Conservation (phyloP, 2,113 vertebrate species). For the Mus musculus region DNA sequence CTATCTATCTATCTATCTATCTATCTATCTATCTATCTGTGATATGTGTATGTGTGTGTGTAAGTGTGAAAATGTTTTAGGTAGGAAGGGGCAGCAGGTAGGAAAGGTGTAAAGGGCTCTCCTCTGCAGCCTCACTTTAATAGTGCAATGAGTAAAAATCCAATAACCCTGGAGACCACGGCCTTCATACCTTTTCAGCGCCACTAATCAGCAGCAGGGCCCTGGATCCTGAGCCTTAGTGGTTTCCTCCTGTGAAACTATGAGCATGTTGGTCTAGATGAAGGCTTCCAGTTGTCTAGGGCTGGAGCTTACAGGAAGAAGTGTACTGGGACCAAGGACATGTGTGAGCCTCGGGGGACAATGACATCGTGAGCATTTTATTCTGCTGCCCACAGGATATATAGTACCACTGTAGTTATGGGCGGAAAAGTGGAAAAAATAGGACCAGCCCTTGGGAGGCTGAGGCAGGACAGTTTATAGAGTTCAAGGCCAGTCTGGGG, state of each 20-base stretch:
- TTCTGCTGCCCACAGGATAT: not conserved
- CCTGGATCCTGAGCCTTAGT: not conserved
- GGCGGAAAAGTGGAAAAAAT: not conserved
- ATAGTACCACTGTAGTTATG: not conserved
- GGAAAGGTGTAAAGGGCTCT: not conserved
- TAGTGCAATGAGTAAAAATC: not conserved
- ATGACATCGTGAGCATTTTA: not conserved
- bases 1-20: too few relatives aligned
- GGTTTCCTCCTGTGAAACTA: constrained; percentile 7
- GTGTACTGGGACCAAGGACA: not conserved
- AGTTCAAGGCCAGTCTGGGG: too few relatives aligned
- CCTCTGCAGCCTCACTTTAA: not conserved
- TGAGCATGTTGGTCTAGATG: not conserved
- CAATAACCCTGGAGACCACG: not conserved
- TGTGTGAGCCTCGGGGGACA: not conserved
- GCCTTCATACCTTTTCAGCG: not conserved
- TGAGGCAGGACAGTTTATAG: not conserved
- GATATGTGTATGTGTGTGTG: not conserved
- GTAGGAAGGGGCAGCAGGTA: not conserved
- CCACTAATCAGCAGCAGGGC: too few relatives aligned
- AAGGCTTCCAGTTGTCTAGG: not conserved
- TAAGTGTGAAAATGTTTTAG: not conserved
- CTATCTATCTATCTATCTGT: too few relatives aligned
- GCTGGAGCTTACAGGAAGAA: not conserved
- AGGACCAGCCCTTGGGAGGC: not conserved